Evolutionary conservation across 1,140 invertebrate species (phyloP), one percentile per base, ranked within the genome.

Genomic region (Lethrus apterus): DNA sequence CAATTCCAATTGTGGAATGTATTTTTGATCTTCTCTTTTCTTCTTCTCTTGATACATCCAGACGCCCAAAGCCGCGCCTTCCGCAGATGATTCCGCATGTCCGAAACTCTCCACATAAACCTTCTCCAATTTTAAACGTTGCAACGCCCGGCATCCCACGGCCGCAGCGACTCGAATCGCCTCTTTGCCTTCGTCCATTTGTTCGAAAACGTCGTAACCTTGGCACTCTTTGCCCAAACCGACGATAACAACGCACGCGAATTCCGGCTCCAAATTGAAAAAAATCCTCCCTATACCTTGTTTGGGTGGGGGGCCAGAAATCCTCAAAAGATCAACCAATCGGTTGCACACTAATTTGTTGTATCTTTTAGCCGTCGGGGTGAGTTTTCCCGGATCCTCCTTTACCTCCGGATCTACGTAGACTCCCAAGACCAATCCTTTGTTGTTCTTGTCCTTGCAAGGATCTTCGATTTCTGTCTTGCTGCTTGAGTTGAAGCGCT

Each of bases 91-190:
- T 64, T 85, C 81, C 3, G 81, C 73, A 62, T 84, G 76, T 11
- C 77, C 79, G 69, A 85, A 85, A 8, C 80, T 76, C 60, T 87
- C 86, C 5, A 88, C 71, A 31, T 74, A 70, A 9, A 87, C 73
- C 33, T 72, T 59, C 7, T 63, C 69, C 4, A 80, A 71, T 1
- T 72, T 67, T 42, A 78, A 65, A 18, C 75, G 64, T 45, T 77
- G 72, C 15, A 86, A 56, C 3, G 74, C 73, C 40, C 64, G 67
- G 2, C 78, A 74, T 0, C 71, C 75, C 9, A 69, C 68, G 18
- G 70, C 70, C 58, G 79, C 68, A 56, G 35, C 74, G 64, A 73
- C 63, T 48, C 81, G 57, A 33, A 83, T 73, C 43, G 77, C 78
- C 63, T 84, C 84, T 57, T 75, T 76, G 13, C 77, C 76, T 62